phyloP scores from a whole-genome alignment of 2,797 vertebrate species.

The Poeciliopsis turneri region DNA sequence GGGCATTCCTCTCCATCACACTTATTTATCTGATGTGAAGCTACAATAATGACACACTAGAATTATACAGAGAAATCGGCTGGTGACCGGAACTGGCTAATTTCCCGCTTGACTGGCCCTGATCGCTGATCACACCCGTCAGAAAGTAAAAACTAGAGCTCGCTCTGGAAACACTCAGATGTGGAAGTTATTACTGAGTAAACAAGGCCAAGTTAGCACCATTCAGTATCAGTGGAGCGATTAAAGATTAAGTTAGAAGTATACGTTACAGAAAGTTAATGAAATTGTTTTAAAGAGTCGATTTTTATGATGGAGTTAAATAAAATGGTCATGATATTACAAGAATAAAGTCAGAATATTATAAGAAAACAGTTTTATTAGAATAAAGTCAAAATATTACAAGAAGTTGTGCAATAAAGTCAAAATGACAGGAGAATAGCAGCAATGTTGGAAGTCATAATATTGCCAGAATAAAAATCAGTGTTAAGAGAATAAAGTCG shows the following conservation, averaged over 20 bases:
- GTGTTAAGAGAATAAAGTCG: background rate
- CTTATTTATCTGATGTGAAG: conserved; percentile 23
- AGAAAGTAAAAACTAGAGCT: background rate
- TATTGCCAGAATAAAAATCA: background rate
- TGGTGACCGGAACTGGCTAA: background rate
- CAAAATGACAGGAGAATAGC: too few relatives aligned
- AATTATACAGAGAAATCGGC: background rate
- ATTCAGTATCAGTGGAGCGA: background rate
- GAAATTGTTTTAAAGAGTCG: background rate
- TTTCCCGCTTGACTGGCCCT: background rate
- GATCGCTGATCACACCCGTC: background rate
- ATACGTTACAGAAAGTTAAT: background rate
- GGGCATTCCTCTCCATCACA: conserved; percentile 25
- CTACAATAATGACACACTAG: conserved; percentile 3
- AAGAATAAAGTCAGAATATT: background rate
- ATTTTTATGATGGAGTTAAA: background rate
- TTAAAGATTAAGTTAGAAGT: background rate
- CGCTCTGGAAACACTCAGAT: background rate
- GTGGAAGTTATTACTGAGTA: conserved; percentile 1
- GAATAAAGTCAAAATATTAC: background rate
- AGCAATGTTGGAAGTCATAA: background rate
- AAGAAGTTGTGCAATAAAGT: background rate
- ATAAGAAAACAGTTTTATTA: background rate
- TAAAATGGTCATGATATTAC: background rate
- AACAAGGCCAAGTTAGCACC: background rate